These are phyloP conservation scores for Bugulina stolonifera DNA, from an alignment of 2,888 invertebrate genomes.

Conservation along the genomic window DNA sequence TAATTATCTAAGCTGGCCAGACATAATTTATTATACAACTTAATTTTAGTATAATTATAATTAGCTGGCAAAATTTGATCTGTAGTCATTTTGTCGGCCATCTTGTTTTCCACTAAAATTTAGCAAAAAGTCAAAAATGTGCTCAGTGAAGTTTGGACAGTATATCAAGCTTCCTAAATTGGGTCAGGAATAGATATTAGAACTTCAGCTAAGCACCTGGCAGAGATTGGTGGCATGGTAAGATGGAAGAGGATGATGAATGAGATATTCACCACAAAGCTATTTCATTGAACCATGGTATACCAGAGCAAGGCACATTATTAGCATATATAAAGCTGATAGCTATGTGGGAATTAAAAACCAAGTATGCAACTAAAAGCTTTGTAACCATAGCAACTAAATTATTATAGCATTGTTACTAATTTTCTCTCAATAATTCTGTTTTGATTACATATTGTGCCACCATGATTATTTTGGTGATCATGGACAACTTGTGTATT, in stretches of 20 bases:
- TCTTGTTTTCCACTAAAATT: background rate
- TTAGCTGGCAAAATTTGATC: background rate
- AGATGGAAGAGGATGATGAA: background rate
- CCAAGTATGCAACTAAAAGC: background rate
- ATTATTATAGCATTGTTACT: conserved; percentile 2
- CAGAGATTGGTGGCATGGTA: background rate
- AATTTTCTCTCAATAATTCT: too few species aligned
- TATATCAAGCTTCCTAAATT: too few species aligned
- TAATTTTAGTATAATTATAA: background rate
- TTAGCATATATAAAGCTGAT: conserved; percentile 22
- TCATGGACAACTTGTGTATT: too few species aligned
- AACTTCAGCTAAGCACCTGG: background rate
- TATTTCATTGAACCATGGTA: background rate
- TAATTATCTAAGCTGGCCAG: background rate
- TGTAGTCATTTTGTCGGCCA: background rate
- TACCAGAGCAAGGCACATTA: background rate
- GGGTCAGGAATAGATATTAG: too few species aligned
- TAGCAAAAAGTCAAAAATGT: too few species aligned
- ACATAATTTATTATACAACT: background rate
- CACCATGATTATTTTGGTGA: too few species aligned
- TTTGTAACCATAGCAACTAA: conserved; percentile 3
- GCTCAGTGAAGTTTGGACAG: too few species aligned
- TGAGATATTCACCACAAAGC: conserved; percentile 16
- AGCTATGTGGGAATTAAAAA: conserved; percentile 22
- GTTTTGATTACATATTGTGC: too few species aligned